Base-by-base conservation (phyloP, 1,140 invertebrate genomes). In the Bombus turneri region DNA sequence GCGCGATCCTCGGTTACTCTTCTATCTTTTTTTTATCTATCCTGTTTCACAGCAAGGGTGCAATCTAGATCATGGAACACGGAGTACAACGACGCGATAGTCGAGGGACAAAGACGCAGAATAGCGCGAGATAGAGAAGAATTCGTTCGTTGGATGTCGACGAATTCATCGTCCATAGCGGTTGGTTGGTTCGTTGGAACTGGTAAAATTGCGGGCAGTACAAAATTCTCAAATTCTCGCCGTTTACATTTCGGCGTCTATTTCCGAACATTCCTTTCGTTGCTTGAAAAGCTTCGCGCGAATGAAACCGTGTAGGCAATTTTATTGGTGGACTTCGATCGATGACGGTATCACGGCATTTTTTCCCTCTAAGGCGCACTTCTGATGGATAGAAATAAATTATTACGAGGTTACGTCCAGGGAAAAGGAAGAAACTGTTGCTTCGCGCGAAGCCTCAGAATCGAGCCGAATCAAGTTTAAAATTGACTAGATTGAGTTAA, bases 171-270 rank as follows among this genome's bases (percentile, higher is more conserved):
- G 72, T 37, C 57, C 3, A 41, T 59, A 69, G 37, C 59, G 71
- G 47, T 31, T 73, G 37, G 13, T 6, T 34, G 4, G 43, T 22
- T 64, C 31, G 81, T 43, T 43, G 59, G 28, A n/a, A 66, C 18
- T 75, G 64, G 43, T 28, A 76, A 85, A 87, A 87, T 87, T 53
- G 80, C 81, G 31, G 34, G 5, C 64, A 8, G 15, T 8, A 18
- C 64, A 31, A 87, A 88, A 88, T 15, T 34, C 64, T 85, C 81
- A 86, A 85, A 88, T 88, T 85, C 72, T 39, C 37, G 31, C 57
- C 81, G 71, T 88, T 88, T 88, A 88, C 76, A 72, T 85, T 88
- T 88, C 81, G 37, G 81, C 76, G 77, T 80, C 57, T 85, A 75
- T 85, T 85, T 80, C 81, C 76, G 43, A 77, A 62, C 86, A 79